Base-by-base conservation (phyloP, 2,113 vertebrate genomes). In the Periophthalmodon schlosseri region DNA sequence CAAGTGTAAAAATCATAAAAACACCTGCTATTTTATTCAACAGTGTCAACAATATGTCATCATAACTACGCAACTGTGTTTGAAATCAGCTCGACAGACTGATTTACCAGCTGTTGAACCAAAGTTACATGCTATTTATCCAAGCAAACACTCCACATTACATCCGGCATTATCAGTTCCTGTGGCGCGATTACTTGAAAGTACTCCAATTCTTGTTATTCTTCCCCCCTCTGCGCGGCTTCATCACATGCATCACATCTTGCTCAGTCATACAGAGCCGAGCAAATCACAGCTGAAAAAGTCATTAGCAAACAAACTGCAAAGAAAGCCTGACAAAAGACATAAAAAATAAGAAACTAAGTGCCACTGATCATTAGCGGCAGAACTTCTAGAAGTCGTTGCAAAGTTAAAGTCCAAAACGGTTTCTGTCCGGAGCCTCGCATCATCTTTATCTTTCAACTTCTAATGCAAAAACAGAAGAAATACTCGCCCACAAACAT, bases 351-450 rank as follows among this genome's bases (percentile, higher is more conserved):
- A 28, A 28, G 28, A 28, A 85, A 60, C 47, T 75, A 70, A 81
- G 66, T 75, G 69, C 60, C 66, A 75, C 56, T 78, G 70, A 83
- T 83, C 78, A 86, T 88, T 73, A 78, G 69, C 49, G 39, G 70
- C 50, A 46, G 4, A 80, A 78, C 54, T 84, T 85, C 86, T 73
- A 69, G 49, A 80, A 79, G 80, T 82, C 79, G 54, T 70, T 44
- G 73, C 54, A 80, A 79, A 82, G 68, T 84, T 83, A 70, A 23
- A 49, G 67, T 67, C 46, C 49, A 58, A 70, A 56, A 74, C 23
- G 24, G 33, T 50, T 63, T 20, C 34, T 63, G 68, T 79, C 28
- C 52, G 39, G 34, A 46, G 75, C 78, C 77, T 77, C 66, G 73
- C 74, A 71, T 73, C 81, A 71, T 68, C 73, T 60, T 14, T 33